Evolutionary conservation across 2,113 vertebrate genomes (phyloP).

Genomic region (Salvelinus fontinalis): DNA sequence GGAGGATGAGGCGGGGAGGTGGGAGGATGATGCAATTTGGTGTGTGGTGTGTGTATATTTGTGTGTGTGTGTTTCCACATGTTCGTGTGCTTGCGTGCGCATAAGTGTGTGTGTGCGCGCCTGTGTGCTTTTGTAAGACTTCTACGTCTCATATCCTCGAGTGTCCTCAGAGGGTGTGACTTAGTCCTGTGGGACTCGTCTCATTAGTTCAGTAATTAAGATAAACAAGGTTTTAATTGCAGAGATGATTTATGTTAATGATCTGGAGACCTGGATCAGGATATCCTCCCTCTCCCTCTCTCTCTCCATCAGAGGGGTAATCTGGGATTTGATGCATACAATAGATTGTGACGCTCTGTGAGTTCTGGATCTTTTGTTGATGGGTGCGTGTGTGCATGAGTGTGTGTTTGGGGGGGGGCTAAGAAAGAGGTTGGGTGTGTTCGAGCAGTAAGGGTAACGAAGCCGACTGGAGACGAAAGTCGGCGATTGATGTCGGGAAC

Average conservation of each 20-base stretch:
- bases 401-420: background rate
- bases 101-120: slow-evolving; percentile 11
- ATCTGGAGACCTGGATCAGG: slow-evolving; percentile 69
- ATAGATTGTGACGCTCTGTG: slow-evolving; percentile 38
- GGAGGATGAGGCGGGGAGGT: slow-evolving; percentile 24
- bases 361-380: slow-evolving; percentile 25
- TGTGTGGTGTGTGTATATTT: background rate
- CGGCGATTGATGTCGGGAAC: too few species aligned
- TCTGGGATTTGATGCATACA: slow-evolving; percentile 60
- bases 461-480: too few species aligned
- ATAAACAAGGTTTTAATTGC: slow-evolving; percentile 83
- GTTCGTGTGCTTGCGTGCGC: slow-evolving; percentile 12
- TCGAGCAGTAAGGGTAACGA: too few species aligned
- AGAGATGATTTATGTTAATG: slow-evolving; percentile 75
- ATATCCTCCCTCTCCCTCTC: slow-evolving; percentile 54
- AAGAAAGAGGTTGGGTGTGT: background rate
- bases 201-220: slow-evolving; percentile 84
- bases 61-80: background rate
- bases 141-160: slow-evolving; percentile 44
- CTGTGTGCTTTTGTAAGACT: slow-evolving; percentile 10
- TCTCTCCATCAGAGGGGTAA: slow-evolving; percentile 52
- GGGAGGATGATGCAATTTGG: background rate
- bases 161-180: slow-evolving; percentile 64
- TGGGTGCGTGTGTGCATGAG: slow-evolving; percentile 28
- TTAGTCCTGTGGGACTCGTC: slow-evolving; percentile 73